Base-by-base conservation (phyloP, 1,140 invertebrate genomes). In the Arion vulgaris region DNA sequence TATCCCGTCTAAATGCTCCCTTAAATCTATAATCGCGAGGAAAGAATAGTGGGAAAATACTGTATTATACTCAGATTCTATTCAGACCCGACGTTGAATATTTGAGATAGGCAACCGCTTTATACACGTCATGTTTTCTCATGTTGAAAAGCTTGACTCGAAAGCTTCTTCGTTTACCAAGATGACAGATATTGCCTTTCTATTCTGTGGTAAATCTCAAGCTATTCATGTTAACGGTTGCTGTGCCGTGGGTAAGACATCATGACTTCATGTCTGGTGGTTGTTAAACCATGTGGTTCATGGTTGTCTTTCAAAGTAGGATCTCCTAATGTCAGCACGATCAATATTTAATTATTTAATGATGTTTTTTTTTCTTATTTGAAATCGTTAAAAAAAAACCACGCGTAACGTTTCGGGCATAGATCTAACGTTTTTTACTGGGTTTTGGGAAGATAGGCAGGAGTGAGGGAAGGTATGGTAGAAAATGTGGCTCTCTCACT, bases 11-110 rank as follows among this genome's bases (percentile, higher is more conserved):
- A 17, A 66, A 66, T 11, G n/a, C 4, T n/a, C n/a, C 62, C 62
- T 66, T 66, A 66, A 66, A 28, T 66, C n/a, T 66, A 66, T 66
- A 66, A 66, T 66, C 62, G 62, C 28, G 62, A 28, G 15, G 28
- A 32, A 5, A 66, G 28, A 66, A 66, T 62, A 66, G 28, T 5
- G 26, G n/a, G 9, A 15, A 66, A n/a, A 66, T 34, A 66, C 11
- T 5, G 28, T 28, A 34, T 34, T 34, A 66, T 34, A 17, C n/a
- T 5, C 2, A 66, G n/a, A 66, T 17, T 7, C 32, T 66, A 32
- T 66, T 66, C n/a, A 66, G n/a, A 66, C n/a, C 1, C n/a, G 32
- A 11, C 32, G 11, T 28, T 1, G 28, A 34, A 34, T 7, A 66
- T 17, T 32, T 66, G 1, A 4, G n/a, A 32, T 23, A 32, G 62